phyloP scores from a whole-genome alignment of 2,888 invertebrate genomes.

The Synergus japonicus region DNA sequence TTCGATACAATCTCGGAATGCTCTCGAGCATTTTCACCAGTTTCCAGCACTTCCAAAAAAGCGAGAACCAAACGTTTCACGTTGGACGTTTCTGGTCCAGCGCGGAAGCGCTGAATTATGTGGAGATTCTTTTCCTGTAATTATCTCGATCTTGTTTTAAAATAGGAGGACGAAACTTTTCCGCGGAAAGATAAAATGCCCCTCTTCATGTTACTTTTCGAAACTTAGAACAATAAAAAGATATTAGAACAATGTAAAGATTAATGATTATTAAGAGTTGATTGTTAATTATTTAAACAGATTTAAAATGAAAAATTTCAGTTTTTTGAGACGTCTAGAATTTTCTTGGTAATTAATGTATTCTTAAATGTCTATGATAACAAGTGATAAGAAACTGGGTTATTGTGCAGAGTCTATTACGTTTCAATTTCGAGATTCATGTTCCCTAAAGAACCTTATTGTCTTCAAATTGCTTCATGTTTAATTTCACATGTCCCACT shows the following conservation, averaged over 20 bases:
- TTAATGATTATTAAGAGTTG: no score
- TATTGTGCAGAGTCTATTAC: background rate
- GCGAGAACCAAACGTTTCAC: slow-evolving; percentile 19
- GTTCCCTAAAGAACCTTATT: background rate
- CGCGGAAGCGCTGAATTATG: background rate
- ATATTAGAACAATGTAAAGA: background rate
- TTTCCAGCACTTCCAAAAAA: slow-evolving; percentile 21
- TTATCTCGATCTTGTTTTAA: slow-evolving; percentile 5
- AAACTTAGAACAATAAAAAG: background rate
- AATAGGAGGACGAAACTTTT: background rate
- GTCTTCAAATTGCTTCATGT: background rate
- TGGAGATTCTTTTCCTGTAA: background rate
- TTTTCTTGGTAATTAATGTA: background rate
- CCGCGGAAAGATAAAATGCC: background rate
- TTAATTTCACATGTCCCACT: background rate
- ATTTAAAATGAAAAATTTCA: no score
- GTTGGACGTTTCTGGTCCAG: slow-evolving; percentile 25
- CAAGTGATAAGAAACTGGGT: background rate
- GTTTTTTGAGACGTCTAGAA: background rate
- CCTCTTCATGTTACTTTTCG: background rate
- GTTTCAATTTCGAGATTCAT: background rate
- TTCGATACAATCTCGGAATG: slow-evolving; percentile 27
- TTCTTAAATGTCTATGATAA: background rate
- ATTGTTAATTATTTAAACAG: no score
- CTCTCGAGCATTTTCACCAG: slow-evolving; percentile 18